These are phyloP conservation scores for Trypoxylus dichotomus DNA, from an alignment of 1,140 invertebrate genomes.

Conservation along the genomic window DNA sequence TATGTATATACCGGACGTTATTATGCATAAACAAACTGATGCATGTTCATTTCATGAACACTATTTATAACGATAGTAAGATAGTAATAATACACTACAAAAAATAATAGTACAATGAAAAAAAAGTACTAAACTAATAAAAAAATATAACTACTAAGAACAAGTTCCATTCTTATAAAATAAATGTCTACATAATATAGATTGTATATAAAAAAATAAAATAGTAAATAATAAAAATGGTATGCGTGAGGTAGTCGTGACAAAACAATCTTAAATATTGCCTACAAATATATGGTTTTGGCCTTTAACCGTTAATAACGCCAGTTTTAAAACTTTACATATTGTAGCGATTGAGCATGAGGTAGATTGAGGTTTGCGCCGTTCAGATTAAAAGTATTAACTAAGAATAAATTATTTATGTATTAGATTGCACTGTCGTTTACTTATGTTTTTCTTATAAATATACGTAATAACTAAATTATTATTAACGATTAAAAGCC, in stretches of 20 bases:
- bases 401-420: conserved; percentile 10
- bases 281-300: not conserved
- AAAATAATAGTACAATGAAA: not conserved
- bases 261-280: conserved; percentile 32
- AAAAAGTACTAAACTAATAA: conserved; percentile 6
- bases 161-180: conserved; percentile 11
- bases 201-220: conserved; percentile 24
- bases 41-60: conserved; percentile 17
- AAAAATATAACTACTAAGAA: conserved; percentile 12
- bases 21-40: conserved; percentile 5
- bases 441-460: not conserved
- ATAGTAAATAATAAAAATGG: conserved; percentile 34
- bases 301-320: not conserved
- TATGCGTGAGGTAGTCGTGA: conserved; percentile 32
- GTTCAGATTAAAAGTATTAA: not conserved
- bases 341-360: not conserved
- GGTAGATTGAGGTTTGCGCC: not conserved
- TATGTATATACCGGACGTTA: not conserved
- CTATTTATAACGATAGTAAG: not conserved
- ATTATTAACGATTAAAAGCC: conserved; percentile 4
- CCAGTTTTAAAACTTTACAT: not conserved
- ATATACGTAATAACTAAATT: not conserved
- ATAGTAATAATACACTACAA: not conserved
- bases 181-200: not conserved
- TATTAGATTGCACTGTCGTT: conserved; percentile 31